Evolutionary conservation across 2,888 invertebrate genomes (phyloP), one percentile per base, ranked within the genome.

Genomic region (Bursaphelenchus okinawaensis): DNA sequence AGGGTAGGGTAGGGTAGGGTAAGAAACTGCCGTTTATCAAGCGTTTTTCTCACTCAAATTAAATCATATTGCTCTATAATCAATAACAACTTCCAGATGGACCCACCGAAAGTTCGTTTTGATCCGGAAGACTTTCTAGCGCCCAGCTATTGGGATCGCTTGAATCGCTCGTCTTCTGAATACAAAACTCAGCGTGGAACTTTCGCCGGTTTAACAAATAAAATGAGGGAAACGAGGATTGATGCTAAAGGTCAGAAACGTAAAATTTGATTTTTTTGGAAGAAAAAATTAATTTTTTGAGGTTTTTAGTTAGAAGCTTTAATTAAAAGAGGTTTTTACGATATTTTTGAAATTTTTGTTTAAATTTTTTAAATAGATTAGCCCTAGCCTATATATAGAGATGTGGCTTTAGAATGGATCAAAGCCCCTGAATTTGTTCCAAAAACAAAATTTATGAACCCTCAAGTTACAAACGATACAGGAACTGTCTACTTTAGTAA

Each of bases 51-150:
- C n/a, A n/a, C n/a, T n/a, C n/a, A n/a, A n/a, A n/a, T n/a, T n/a
- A n/a, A n/a, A n/a, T n/a, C n/a, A n/a, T n/a, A n/a, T n/a, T n/a
- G n/a, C n/a, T n/a, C n/a, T n/a, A n/a, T n/a, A n/a, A n/a, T n/a
- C n/a, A n/a, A 7, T 4, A 24, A 28, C 23, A 7, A 20, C 12
- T 51, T 60, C 52, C 52, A 60, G 19, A 52, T 52, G 52, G 65
- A 50, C 52, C 52, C 55, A 27, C 55, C 62, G 65, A 58, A 61
- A 51, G 61, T 75, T 23, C 68, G 58, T 57, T 69, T 78, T 59
- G 78, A 78, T 52, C 71, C 72, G 55, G 78, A 74, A 58, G 78
- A 78, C 63, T 71, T 70, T 29, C 76, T 76, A 23, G 77, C 78
- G 28, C 65, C 74, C 19, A 70, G 70, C 16, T 78, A 78, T 65